Percentiles rank a stretch among this genome's conserved stretches.
These are phyloP conservation scores for Helostoma temminkii DNA, from an alignment of 2,797 vertebrate species.

Conservation along the genomic window DNA sequence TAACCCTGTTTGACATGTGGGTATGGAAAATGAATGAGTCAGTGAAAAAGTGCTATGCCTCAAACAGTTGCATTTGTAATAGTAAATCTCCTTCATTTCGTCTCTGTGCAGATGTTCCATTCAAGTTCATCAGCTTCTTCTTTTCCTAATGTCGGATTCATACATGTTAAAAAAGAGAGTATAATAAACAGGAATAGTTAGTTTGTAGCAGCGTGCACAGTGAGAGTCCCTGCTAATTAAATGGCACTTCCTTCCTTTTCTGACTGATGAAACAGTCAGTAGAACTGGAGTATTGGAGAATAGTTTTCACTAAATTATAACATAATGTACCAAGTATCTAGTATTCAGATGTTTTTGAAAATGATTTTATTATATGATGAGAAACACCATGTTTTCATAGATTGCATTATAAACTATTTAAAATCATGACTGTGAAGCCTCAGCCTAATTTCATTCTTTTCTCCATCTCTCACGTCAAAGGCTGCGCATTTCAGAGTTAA, in stretches of 20 bases:
- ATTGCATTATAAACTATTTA: slow-evolving; percentile 62
- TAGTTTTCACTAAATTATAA: slow-evolving; percentile 47
- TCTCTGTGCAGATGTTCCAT: slow-evolving; percentile 71
- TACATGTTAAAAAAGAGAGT: slow-evolving; percentile 28
- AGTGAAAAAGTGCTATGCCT: slow-evolving; percentile 6
- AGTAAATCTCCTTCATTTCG: slow-evolving; percentile 13
- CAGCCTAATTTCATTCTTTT: slow-evolving; percentile 49
- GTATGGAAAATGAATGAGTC: slow-evolving; percentile 14
- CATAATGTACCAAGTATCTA: slow-evolving; percentile 31
- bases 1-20: slow-evolving; percentile 19
- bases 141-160: slow-evolving; percentile 43
- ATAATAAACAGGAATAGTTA: slow-evolving; percentile 36
- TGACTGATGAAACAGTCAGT: slow-evolving; percentile 41
- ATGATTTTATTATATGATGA: slow-evolving; percentile 59
- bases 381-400: slow-evolving; percentile 44
- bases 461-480: slow-evolving; percentile 51
- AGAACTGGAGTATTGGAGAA: slow-evolving; percentile 42
- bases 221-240: slow-evolving; percentile 26
- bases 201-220: slow-evolving; percentile 22
- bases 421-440: slow-evolving; percentile 55
- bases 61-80: slow-evolving; percentile 22
- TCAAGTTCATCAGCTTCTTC: slow-evolving; percentile 54
- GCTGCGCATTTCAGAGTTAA: slow-evolving; percentile 39
- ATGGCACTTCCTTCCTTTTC: slow-evolving; percentile 60
- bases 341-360: slow-evolving; percentile 54